A percentile compares a stretch with the other conserved stretches of the same genome.
These are phyloP conservation scores for Esox niger DNA, from an alignment of 2,113 vertebrate genomes.

Conservation along the genomic window DNA sequence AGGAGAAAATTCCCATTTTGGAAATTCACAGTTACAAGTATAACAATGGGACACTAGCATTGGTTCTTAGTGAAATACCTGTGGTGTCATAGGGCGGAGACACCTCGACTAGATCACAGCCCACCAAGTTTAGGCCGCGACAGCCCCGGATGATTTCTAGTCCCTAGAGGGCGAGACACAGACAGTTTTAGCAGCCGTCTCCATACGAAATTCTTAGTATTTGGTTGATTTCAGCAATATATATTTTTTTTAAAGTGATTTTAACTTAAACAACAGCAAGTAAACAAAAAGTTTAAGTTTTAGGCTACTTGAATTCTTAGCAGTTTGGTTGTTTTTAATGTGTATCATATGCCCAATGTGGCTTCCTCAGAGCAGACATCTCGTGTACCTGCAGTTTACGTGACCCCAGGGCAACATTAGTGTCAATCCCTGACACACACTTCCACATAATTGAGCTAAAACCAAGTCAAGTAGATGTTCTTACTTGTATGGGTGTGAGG, in stretches of 20 bases:
- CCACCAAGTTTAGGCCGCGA: constrained; percentile 84
- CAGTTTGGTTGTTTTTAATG: no score
- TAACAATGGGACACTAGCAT: neutral
- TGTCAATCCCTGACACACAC: no score
- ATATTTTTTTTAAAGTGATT: neutral
- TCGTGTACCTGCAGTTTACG: no score
- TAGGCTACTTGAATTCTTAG: no score
- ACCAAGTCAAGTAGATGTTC: neutral
- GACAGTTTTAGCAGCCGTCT: neutral
- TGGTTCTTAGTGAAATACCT: constrained; percentile 68
- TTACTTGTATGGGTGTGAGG: constrained; percentile 89
- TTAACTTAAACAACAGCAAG: neutral
- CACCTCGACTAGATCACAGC: constrained; percentile 93
- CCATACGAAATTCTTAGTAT: neutral
- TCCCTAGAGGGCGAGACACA: constrained; percentile 69
- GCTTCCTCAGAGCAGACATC: no score
- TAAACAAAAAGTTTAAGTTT: no score
- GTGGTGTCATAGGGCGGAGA: constrained; percentile 85
- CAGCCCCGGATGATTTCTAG: constrained; percentile 92
- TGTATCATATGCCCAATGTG: no score
- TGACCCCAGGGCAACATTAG: no score
- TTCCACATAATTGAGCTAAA: no score
- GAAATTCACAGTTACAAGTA: neutral
- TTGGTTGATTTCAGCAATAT: no score
- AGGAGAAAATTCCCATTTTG: neutral